Evolutionary conservation across 2,797 vertebrate genomes (phyloP).

Genomic region (Lagocephalus sceleratus): DNA sequence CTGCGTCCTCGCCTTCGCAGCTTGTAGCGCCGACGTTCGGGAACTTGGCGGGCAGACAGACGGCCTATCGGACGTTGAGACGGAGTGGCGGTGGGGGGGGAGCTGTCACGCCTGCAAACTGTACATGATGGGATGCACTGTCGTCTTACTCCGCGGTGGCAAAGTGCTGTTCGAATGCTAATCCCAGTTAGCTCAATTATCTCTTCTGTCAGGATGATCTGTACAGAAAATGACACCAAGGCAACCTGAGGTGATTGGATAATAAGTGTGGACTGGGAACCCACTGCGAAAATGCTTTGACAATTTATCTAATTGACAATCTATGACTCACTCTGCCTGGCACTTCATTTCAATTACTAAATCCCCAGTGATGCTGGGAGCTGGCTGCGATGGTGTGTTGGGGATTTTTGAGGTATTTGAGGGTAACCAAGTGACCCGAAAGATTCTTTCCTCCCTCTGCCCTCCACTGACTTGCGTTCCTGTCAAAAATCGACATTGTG

Average conservation of each 20-base stretch:
- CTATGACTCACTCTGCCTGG: conserved; percentile 58
- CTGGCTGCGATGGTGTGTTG: conserved; percentile 21
- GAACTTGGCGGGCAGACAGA: conserved; percentile 41
- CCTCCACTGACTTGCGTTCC: not conserved
- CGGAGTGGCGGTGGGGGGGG: conserved; percentile 1
- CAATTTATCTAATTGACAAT: conserved; percentile 65
- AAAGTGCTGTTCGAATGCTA: conserved; percentile 42
- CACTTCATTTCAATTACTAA: conserved; percentile 48
- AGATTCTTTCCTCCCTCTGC: not conserved
- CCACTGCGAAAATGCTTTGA: conserved; percentile 53
- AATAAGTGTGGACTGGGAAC: conserved; percentile 55
- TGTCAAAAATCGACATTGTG: not conserved
- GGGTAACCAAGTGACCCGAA: conserved; percentile 9
- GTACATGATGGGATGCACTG: conserved; percentile 44
- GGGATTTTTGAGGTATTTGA: conserved; percentile 5
- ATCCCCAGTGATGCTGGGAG: conserved; percentile 8
- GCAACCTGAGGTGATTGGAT: conserved; percentile 64
- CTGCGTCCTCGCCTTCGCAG: conserved; percentile 50
- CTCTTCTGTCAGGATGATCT: conserved; percentile 55
- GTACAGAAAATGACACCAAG: conserved; percentile 53
- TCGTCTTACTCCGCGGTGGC: conserved; percentile 25
- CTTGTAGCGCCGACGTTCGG: conserved; percentile 23
- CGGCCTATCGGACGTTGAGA: conserved; percentile 18
- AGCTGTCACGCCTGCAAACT: conserved; percentile 32
- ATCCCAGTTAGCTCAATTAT: conserved; percentile 58